Base-by-base conservation (phyloP, 2,113 vertebrate species). In the Pygoscelis adeliae region DNA sequence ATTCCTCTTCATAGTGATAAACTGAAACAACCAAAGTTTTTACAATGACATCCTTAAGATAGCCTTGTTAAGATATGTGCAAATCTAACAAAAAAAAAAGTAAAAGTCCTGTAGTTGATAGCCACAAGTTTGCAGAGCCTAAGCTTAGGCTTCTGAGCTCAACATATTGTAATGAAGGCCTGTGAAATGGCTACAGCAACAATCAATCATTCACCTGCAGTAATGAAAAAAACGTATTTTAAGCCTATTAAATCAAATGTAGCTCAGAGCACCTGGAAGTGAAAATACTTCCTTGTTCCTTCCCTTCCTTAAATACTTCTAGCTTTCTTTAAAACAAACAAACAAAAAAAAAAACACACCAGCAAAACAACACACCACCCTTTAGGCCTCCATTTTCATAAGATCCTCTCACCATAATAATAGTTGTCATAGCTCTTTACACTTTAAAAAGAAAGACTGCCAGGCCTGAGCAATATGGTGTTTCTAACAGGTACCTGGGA, bases 251-350 rank as follows among this genome's bases (percentile, higher is more conserved):
- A 81, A 59, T 63, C 38, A 85, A 67, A 47, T 0, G 12, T 27
- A 81, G 59, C 50, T 90, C 26, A 73, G 50, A 84, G 65, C 27
- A 78, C 52, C 11, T 53, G 11, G 36, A 90, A 83, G 23, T 16
- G 4, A 81, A 83, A 92, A 71, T 19, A 78, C n/a, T 92, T 95
- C 69, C 63, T 78, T 90, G 40, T 71, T 88, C 69, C 38, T 74
- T 70, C 49, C 29, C 49, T 50, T 81, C 32, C 53, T 53, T 77
- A 90, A 65, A 59, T 58, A 83, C 7, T 16, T 74, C 30, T 59
- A 26, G 16, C 63, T 59, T 55, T 59, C 49, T 50, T 67, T 38
- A 14, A 34, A 26, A 50, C 50, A 58, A 40, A 6, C 25, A 16
- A 32, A 12, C 13, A 63, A 25, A 65, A 15, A 42, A 34, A 42